Evolutionary conservation across 2,888 invertebrate genomes (phyloP), one percentile per base, ranked within the genome.

Genomic region (Ariolimax columbianus): DNA sequence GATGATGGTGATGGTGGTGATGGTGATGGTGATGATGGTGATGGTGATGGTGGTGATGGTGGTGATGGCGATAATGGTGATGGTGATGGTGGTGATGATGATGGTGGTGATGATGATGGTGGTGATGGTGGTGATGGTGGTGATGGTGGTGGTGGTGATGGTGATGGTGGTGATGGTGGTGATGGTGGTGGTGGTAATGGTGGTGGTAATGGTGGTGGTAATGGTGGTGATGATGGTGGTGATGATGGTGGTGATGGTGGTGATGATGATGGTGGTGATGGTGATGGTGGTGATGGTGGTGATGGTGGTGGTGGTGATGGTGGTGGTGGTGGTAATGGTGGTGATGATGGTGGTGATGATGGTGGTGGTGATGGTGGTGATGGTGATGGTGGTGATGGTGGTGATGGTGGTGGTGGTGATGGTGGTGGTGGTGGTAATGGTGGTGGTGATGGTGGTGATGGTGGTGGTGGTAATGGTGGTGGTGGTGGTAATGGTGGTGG

Each of bases 341-440:
- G 40, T 68, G 68, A 66, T 68, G 68, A 66, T 68, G 68, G 40
- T 68, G 68, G n/a, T 80, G 70, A 66, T 80, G 68, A 66, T 80
- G 68, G 40, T 68, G 68, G 40, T 43, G 68, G 40, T 68, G 63
- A 63, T 63, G 63, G 23, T 63, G 63, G 23, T 63, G 63, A 63
- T 7, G 40, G 51, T 26, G 47, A 55, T 7, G 23, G 51, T 30
- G 33, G 26, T 30, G 40, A 51, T n/a, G n/a, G n/a, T n/a, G n/a
- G n/a, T n/a, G n/a, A n/a, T n/a, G n/a, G n/a, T n/a, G n/a, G n/a
- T n/a, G n/a, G n/a, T n/a, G n/a, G n/a, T n/a, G n/a, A n/a, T n/a
- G n/a, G n/a, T n/a, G n/a, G n/a, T n/a, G n/a, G n/a, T n/a, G n/a
- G n/a, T n/a, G n/a, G n/a, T n/a, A 59, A 59, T 0, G 26, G 26